Evolutionary conservation across 2,797 vertebrate genomes (phyloP).

Genomic region (Myotis myotis): DNA sequence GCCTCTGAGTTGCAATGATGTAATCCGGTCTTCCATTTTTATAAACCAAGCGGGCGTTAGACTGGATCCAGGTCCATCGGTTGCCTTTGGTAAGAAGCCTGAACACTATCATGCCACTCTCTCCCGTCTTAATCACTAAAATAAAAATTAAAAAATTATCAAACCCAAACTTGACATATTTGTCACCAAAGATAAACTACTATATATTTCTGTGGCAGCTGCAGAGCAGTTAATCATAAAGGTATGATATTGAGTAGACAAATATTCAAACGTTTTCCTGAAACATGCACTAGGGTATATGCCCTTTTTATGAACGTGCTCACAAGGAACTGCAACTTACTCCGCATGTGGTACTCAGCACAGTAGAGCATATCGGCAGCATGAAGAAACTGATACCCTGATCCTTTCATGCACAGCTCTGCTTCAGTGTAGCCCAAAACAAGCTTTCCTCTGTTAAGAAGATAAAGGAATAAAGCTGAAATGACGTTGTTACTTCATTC

Average conservation of each 20-base stretch:
- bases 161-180: background rate
- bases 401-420: constrained; percentile 87
- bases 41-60: constrained; percentile 89
- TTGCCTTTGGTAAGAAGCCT: constrained; percentile 88
- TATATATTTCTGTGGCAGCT: background rate
- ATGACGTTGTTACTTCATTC: too few species aligned
- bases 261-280: background rate
- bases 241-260: background rate
- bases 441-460: constrained; percentile 86
- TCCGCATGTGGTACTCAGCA: constrained; percentile 89
- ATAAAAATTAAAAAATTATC: background rate
- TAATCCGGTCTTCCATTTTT: constrained; percentile 90
- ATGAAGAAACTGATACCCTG: constrained; percentile 91
- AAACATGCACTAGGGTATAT: background rate
- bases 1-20: constrained; percentile 88
- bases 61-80: constrained; percentile 89
- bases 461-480: constrained; percentile 10
- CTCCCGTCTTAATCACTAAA: constrained; percentile 91
- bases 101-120: constrained; percentile 90
- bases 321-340: constrained; percentile 81
- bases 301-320: background rate
- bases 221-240: background rate
- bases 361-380: constrained; percentile 92
- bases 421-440: constrained; percentile 90
- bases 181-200: background rate